Evolutionary conservation across 1,140 invertebrate genomes (phyloP).

Genomic region (Drosophila pandora): DNA sequence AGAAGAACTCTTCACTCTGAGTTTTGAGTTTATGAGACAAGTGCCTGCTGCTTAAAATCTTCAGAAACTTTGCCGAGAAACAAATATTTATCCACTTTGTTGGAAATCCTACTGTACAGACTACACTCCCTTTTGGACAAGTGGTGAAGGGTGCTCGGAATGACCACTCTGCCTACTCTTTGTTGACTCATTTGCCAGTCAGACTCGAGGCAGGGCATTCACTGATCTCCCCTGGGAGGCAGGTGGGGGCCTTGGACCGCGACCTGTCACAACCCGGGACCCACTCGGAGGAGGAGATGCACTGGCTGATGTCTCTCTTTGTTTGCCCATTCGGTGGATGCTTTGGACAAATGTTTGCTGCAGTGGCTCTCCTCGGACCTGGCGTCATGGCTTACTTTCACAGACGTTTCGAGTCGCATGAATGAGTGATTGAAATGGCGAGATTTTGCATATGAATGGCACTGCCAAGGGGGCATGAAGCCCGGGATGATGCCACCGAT

Average conservation of each 20-base stretch:
- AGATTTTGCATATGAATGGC: conserved; percentile 39
- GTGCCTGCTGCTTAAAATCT: no score
- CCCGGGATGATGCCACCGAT: no score
- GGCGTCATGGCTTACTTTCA: conserved; percentile 48
- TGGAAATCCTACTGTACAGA: background rate
- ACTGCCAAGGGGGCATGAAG: background rate
- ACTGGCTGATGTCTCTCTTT: conserved; percentile 27
- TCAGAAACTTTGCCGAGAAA: no score
- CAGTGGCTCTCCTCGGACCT: conserved; percentile 28
- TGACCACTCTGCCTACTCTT: conserved; percentile 28
- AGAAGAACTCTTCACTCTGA: no score
- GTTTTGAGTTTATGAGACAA: no score
- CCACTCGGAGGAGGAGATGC: conserved; percentile 6
- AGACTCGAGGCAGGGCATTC: conserved; percentile 25
- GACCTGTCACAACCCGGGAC: conserved; percentile 40
- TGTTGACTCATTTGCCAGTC: conserved; percentile 21
- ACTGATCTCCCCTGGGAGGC: conserved; percentile 3
- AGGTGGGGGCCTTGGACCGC: conserved; percentile 2
- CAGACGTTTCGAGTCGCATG: conserved; percentile 41
- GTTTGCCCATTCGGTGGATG: conserved; percentile 39
- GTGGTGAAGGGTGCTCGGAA: conserved; percentile 34
- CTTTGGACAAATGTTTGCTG: conserved; percentile 46
- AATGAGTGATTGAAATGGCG: conserved; percentile 38
- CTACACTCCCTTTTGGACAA: no score
- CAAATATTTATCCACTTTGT: no score